Base-by-base conservation (phyloP, 2,797 vertebrate genomes). In the Myotis vivesi region DNA sequence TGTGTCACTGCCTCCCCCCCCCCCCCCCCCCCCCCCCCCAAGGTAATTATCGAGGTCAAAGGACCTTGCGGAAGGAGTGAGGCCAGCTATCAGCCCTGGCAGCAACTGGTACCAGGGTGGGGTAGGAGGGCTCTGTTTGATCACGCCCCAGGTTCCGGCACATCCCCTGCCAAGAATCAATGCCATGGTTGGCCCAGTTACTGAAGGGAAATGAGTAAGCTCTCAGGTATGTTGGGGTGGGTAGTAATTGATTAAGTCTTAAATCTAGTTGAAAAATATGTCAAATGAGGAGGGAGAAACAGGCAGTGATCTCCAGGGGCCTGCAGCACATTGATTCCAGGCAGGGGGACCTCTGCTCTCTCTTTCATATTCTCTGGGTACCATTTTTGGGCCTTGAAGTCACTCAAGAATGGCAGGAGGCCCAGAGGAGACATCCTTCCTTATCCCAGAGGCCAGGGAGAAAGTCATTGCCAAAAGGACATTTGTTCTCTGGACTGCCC, bases 11-110 rank as follows among this genome's bases (percentile, higher is more conserved):
- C 12, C 5, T 1, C 23, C 8, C 9, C 5, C 5, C 38, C 4
- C 38, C n/a, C 4, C 46, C 0, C 22, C 3, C 1, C 22, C 9
- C 8, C 3, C 8, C 53, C 0, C 1, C 28, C 17, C 9, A 19
- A 57, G 22, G 59, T 38, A 75, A 93, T 82, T 13, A 11, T 53
- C 13, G 7, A 20, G 15, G 33, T 55, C 55, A 92, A 62, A 69
- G 85, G 38, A 12, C 46, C 15, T 71, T 2, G 1, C 13, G 16
- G 30, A 84, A 83, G 83, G 82, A 79, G 64, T 55, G 20, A 51
- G 57, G 66, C 33, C 23, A 76, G 68, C 36, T 28, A n/a, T 17
- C 57, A 73, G 62, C 10, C 36, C n/a, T 75, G 87, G 72, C 2
- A 28, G 55, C 19, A 33, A n/a, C 13, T 73, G 75, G 75, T 30